Evolutionary conservation across 2,113 vertebrate species (phyloP), one percentile per base, ranked within the genome.

Genomic region (Bubo scandiacus): DNA sequence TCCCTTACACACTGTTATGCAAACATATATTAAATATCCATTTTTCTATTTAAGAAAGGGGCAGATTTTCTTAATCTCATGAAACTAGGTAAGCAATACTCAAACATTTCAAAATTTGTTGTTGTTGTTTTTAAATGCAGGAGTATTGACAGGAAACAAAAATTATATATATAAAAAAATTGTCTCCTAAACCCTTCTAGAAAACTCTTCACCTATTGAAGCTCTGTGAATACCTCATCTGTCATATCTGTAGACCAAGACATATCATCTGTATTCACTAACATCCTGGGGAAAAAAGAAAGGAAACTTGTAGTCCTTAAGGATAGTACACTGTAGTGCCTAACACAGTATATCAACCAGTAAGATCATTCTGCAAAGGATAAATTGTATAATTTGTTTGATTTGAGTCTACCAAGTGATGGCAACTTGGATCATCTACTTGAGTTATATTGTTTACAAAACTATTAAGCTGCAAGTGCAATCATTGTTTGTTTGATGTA

Each of bases 361-460:
- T 25, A n/a, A 90, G 38, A 83, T 66, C n/a, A 30, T 77, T 92
- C 63, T 81, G 40, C 70, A 90, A 71, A 61, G 40, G 62, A 92
- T 10, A 87, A 67, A 78, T 63, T 43, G 26, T 49, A 25, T 71
- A 36, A 49, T 71, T 71, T 75, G 15, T 83, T 88, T 89, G 27
- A 89, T 92, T 89, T 95, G 47, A 78, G 47, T 81, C 61, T 57
- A 89, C n/a, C 23, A 68, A 88, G 40, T 42, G 57, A 34, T 87
- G 40, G 47, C 23, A 86, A 12, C 75, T 71, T 88, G 55, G 47
- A 57, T 86, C 55, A 81, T 81, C 43, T 84, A 10, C 21, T 72
- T 94, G 94, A 96, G 25, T 93, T 91, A 89, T 67, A 75, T 38
- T 88, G 77, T 86, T 92, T 95, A 84, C 68, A 79, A 57, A 67